phyloP scores from a whole-genome alignment of 2,888 invertebrate species.

The Platycheirus albimanus region DNA sequence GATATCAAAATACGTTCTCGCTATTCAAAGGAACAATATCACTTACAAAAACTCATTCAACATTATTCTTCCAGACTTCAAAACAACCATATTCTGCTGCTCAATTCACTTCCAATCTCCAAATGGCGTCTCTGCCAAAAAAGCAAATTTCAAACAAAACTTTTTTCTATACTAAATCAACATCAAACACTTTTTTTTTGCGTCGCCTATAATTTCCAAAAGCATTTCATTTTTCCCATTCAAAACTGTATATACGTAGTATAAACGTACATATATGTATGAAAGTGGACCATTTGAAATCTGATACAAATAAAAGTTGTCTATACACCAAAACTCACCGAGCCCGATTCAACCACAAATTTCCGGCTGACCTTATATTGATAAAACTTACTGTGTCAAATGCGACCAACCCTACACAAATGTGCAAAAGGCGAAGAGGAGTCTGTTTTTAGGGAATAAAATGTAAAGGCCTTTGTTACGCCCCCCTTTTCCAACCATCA shows the following conservation, averaged over 20 bases:
- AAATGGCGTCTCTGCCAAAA: not conserved
- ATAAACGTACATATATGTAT: not conserved
- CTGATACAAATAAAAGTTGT: constrained; percentile 43
- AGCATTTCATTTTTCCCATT: too few relatives aligned
- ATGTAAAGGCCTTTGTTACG: constrained; percentile 16
- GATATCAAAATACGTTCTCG: too few relatives aligned
- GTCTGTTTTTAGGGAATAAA: constrained; percentile 30
- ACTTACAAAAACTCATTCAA: not conserved
- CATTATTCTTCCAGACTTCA: not conserved
- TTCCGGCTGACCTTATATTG: constrained; percentile 29
- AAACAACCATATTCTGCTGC: not conserved
- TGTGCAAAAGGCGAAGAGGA: not conserved
- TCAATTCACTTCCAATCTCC: too few relatives aligned
- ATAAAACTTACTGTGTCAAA: constrained; percentile 22
- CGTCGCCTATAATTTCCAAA: not conserved
- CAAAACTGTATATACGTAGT: too few relatives aligned
- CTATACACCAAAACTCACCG: not conserved
- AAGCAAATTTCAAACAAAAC: too few relatives aligned
- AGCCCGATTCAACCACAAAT: constrained; percentile 4
- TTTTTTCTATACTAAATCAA: too few relatives aligned
- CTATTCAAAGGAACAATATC: too few relatives aligned
- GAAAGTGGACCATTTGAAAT: constrained; percentile 40
- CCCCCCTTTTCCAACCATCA: not conserved
- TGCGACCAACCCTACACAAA: not conserved
- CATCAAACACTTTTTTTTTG: not conserved